Evolutionary conservation across 2,888 invertebrate species (phyloP), one percentile per base, ranked within the genome.

Genomic region (Oxyteleia sp.): DNA sequence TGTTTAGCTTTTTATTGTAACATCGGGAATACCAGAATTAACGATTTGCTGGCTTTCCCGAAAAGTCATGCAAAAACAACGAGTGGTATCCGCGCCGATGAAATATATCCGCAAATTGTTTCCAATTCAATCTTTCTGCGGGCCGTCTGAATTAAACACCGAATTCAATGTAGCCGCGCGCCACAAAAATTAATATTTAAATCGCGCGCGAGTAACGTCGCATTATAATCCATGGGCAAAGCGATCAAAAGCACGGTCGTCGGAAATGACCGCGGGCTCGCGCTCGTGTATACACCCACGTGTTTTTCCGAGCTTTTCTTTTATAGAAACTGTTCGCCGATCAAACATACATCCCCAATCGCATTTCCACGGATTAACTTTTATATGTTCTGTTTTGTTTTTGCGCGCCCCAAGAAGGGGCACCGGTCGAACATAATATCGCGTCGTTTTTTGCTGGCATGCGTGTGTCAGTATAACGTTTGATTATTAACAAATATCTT

Each of bases 1-100:
- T 26, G 11, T 53, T 53, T 53, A 23, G 2, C 5, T 53, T 59
- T 63, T 53, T 38, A 61, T 45, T 64, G 57, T 43, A 35, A 69
- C 78, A 55, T 15, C 16, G n/a, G 16, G 71, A 78, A 72, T 35
- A 51, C 64, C 53, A 13, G 57, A 55, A 72, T 51, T 55, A 61
- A 71, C 63, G 63, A 57, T 45, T 29, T 26, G 35, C 29, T n/a
- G 55, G 49, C 2, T 38, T 64, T 63, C 35, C 11, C 47, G 16
- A 76, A 43, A 71, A 66, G 68, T 51, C 68, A 45, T 49, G 35
- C 64, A 64, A 69, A 68, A 71, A 71, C 57, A 57, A 57, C 57
- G 57, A 45, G 26, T 13, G 16, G 10, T 26, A 38, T 43, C 66
- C 20, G 26, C 32, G 38, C 2, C 18, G 38, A 49, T 20, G 32